Evolutionary conservation across 1,140 invertebrate species (phyloP).

Genomic region (Heliconius nattereri): DNA sequence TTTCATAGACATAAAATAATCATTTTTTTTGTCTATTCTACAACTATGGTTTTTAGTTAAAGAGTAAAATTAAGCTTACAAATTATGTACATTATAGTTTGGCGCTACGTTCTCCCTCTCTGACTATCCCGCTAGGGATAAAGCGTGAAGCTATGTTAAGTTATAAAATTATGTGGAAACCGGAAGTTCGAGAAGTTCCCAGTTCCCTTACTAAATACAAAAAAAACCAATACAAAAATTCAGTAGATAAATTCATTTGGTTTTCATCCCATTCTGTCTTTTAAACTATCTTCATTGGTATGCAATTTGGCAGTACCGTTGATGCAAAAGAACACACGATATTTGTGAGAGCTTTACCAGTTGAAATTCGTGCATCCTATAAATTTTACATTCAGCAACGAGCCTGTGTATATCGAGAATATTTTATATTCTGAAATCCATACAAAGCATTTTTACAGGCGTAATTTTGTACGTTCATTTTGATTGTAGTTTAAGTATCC

Average conservation of each 20-base stretch:
- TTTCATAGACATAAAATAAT: too few relatives aligned
- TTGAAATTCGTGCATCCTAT: constrained; percentile 19
- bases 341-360: constrained; percentile 30
- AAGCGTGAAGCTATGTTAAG: too few relatives aligned
- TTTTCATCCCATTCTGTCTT: not conserved
- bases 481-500: not conserved
- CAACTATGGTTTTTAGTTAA: too few relatives aligned
- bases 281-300: constrained; percentile 48
- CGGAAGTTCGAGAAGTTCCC: too few relatives aligned
- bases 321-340: constrained; percentile 43
- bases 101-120: too few relatives aligned
- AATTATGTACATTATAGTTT: too few relatives aligned
- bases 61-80: too few relatives aligned
- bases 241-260: not conserved
- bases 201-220: not conserved
- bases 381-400: constrained; percentile 29
- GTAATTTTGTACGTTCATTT: not conserved
- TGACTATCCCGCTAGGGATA: too few relatives aligned
- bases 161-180: too few relatives aligned
- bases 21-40: too few relatives aligned
- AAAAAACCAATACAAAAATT: not conserved
- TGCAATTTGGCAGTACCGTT: constrained; percentile 55
- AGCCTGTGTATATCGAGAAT: constrained; percentile 22
- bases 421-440: constrained; percentile 23
- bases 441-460: not conserved